A percentile compares a stretch with the other conserved stretches of the same genome.
phyloP scores from a whole-genome alignment of 2,888 invertebrate genomes.

The Amphimallon solstitiale region DNA sequence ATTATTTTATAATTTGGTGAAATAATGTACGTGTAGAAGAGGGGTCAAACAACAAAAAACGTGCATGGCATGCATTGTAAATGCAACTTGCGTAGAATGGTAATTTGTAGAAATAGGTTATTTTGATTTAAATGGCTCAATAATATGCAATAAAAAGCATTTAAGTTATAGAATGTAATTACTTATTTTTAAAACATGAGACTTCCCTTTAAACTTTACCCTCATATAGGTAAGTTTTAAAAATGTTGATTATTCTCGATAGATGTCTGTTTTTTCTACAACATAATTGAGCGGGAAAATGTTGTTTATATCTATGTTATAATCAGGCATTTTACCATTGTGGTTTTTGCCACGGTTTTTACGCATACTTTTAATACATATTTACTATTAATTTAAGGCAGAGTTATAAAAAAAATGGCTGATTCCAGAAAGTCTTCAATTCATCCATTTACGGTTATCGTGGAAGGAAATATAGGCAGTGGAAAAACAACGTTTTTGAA shows the following conservation, averaged over 20 bases:
- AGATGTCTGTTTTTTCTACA: slow-evolving; percentile 11
- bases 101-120: too few relatives aligned
- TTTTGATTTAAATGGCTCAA: too few relatives aligned
- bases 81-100: too few relatives aligned
- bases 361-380: too few relatives aligned
- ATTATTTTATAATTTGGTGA: too few relatives aligned
- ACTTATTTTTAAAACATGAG: slow-evolving; percentile 5
- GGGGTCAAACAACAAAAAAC: too few relatives aligned
- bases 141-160: too few relatives aligned
- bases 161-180: too few relatives aligned
- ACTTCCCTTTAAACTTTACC: slow-evolving; percentile 24
- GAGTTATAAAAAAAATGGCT: slow-evolving; percentile 31
- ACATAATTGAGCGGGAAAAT: slow-evolving; percentile 32
- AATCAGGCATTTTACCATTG: neutral
- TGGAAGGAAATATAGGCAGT: slow-evolving; percentile 91
- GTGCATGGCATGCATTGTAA: too few relatives aligned
- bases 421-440: slow-evolving; percentile 15
- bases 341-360: neutral
- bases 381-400: slow-evolving; percentile 15
- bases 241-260: neutral
- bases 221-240: slow-evolving; percentile 12
- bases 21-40: too few relatives aligned
- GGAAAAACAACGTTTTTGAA: slow-evolving; percentile 90
- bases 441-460: slow-evolving; percentile 82
- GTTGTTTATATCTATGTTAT: slow-evolving; percentile 4